These are phyloP conservation scores for Dendroctonus valens DNA, from an alignment of 1,140 invertebrate genomes.

Conservation along the genomic window DNA sequence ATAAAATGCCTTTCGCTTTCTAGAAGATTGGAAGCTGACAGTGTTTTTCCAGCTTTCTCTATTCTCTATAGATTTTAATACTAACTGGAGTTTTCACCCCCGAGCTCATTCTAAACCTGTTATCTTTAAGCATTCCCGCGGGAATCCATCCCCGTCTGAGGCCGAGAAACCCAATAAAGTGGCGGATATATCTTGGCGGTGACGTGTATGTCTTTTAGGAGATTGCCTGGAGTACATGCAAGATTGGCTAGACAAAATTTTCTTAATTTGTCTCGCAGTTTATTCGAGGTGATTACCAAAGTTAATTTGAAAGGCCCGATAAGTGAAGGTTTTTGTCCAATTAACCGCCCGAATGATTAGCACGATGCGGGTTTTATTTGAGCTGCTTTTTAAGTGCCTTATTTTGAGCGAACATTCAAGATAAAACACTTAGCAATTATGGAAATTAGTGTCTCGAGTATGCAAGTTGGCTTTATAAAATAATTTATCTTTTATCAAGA, in stretches of 20 bases:
- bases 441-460: too few species aligned
- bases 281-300: background rate
- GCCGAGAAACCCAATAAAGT: slow-evolving; percentile 33
- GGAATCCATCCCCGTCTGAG: slow-evolving; percentile 22
- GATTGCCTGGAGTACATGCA: slow-evolving; percentile 1
- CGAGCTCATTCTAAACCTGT: slow-evolving; percentile 36
- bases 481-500: too few species aligned
- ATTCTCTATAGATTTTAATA: slow-evolving; percentile 32
- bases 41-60: slow-evolving; percentile 16
- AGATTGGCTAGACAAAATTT: slow-evolving; percentile 1
- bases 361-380: too few species aligned
- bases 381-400: too few species aligned
- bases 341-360: too few species aligned
- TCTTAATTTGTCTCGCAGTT: background rate
- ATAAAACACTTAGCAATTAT: too few species aligned
- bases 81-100: slow-evolving; percentile 29
- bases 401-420: too few species aligned
- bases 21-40: background rate
- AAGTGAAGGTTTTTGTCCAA: too few species aligned
- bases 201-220: slow-evolving; percentile 23
- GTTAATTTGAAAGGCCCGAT: too few species aligned
- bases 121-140: slow-evolving; percentile 33
- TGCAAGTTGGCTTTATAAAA: too few species aligned
- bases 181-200: slow-evolving; percentile 31
- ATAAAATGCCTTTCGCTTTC: background rate